These are phyloP conservation scores for Cryptotermes secundus DNA, from an alignment of 1,140 invertebrate species.

Conservation along the genomic window DNA sequence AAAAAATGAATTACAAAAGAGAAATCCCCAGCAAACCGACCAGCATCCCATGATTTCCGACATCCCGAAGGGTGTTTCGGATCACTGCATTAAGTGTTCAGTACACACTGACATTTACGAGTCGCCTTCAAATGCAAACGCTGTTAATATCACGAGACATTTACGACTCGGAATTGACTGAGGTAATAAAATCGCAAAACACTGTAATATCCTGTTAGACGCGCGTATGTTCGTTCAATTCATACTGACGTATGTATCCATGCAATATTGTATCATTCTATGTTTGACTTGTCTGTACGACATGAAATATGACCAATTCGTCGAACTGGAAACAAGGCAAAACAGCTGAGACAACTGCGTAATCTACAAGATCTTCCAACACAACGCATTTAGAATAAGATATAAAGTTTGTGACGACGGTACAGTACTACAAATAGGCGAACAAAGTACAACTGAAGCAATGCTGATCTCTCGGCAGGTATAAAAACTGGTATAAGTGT, in stretches of 20 bases:
- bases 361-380: too few species aligned
- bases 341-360: too few species aligned
- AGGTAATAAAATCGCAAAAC: neutral
- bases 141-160: neutral
- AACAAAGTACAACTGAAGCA: too few species aligned
- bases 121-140: neutral
- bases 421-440: too few species aligned
- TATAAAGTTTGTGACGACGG: too few species aligned
- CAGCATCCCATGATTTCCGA: too few species aligned
- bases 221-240: neutral
- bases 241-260: neutral
- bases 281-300: neutral
- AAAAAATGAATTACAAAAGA: too few species aligned
- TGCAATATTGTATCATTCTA: neutral
- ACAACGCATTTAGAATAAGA: too few species aligned
- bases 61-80: neutral
- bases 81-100: neutral
- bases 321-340: neutral
- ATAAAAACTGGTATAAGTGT: too few species aligned
- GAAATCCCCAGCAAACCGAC: too few species aligned
- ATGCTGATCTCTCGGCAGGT: too few species aligned
- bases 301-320: neutral
- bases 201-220: neutral
- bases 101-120: constrained; percentile 4
- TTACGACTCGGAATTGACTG: constrained; percentile 3